Base-by-base conservation (phyloP, 2,113 vertebrate species). In the Hystrix cristata region DNA sequence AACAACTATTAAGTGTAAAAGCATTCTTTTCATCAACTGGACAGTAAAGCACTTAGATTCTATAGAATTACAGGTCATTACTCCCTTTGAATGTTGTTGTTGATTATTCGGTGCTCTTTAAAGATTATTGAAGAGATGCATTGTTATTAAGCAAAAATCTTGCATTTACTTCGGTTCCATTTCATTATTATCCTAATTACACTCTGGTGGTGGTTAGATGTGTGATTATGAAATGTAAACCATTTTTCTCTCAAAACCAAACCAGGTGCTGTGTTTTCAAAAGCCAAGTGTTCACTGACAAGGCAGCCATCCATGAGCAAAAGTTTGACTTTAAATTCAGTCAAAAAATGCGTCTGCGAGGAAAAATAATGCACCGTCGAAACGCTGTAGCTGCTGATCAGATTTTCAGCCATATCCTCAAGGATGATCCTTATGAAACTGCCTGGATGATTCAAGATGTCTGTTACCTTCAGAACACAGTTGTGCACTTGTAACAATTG, bases 211-310 rank as follows among this genome's bases (percentile, higher is more conserved):
- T 86, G 34, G 65, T 59, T 62, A 89, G 78, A 87, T 0, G 1
- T 46, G 3, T 84, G 29, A 86, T 69, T 64, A 88, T 65, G 43
- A 87, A 95, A 67, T 27, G 43, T 19, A 97, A 97, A 94, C 25
- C 18, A 51, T 59, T 95, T 96, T 96, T 88, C 34, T 88, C 60
- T 86, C 60, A 93, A 95, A 97, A 64, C 34, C 85, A 97, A 62
- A 38, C 55, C 46, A 96, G 80, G 74, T 85, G 34, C 81, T 93
- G 0, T 12, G 48, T 78, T 95, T 95, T 96, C 69, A 85, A 95
- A 91, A 65, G 84, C 79, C 78, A 83, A 91, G 87, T 55, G 25
- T 55, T 95, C 81, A 53, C 34, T 57, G 1, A n/a, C 65, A 97
- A 71, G 12, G 57, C 5, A 51, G 79, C 80, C 89, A 83, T 34